Conservation (phyloP, 2,797 vertebrate genomes). For the Myotis planiceps region DNA sequence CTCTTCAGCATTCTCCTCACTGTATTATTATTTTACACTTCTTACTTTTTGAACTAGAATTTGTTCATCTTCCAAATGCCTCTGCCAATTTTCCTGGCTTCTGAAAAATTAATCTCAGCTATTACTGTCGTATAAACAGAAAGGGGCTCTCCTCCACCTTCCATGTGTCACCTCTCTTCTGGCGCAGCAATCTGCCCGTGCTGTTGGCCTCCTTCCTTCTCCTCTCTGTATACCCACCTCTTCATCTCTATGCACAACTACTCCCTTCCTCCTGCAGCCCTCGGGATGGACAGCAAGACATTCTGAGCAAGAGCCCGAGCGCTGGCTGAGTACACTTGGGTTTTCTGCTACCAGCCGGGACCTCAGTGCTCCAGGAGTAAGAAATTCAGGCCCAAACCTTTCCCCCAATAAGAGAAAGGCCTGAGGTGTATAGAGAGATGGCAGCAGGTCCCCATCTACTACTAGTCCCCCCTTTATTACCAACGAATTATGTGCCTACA, state of each 20-base stretch:
- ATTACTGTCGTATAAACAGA: fast-evolving
- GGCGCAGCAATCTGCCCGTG: fast-evolving
- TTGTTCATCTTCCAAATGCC: not conserved
- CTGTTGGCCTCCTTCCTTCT: fast-evolving
- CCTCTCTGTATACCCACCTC: fast-evolving
- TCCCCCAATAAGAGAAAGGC: fast-evolving
- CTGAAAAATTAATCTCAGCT: not conserved
- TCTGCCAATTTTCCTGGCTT: not conserved
- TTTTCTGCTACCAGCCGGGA: fast-evolving
- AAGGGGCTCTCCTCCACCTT: no score
- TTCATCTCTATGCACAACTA: fast-evolving
- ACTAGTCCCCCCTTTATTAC: not conserved
- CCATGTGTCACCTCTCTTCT: fast-evolving
- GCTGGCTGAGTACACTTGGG: no score
- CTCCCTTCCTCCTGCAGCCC: not conserved
- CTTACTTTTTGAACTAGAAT: not conserved
- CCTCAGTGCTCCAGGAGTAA: fast-evolving
- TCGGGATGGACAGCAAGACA: fast-evolving
- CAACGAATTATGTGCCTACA: fast-evolving
- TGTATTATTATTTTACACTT: not conserved
- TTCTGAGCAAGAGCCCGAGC: fast-evolving
- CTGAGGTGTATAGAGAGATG: not conserved
- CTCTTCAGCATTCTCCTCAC: not conserved
- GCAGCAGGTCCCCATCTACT: fast-evolving
- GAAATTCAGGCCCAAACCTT: not conserved